Conservation (phyloP, 2,797 vertebrate genomes). For the Acanthiza pusilla region DNA sequence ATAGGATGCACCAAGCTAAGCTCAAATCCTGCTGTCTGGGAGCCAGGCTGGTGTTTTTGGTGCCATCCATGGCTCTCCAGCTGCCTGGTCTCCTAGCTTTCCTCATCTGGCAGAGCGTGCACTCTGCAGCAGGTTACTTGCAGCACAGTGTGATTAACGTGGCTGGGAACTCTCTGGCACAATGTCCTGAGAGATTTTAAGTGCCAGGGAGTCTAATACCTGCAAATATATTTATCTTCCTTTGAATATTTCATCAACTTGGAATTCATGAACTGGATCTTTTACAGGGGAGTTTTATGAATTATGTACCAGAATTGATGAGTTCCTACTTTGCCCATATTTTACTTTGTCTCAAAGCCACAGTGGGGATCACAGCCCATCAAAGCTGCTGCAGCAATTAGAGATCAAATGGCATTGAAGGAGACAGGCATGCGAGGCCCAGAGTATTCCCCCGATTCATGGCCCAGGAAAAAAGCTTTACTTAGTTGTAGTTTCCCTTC, state of each 20-base stretch:
- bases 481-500: not conserved
- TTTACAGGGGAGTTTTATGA: conserved; percentile 64
- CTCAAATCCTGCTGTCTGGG: not conserved
- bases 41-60: not conserved
- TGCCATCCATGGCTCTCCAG: not conserved
- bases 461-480: not conserved
- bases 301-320: conserved; percentile 67
- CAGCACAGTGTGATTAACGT: not conserved
- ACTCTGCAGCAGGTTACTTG: not conserved
- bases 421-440: not conserved
- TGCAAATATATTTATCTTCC: conserved; percentile 67
- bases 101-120: not conserved
- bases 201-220: conserved; percentile 47
- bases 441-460: not conserved
- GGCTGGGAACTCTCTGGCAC: conserved; percentile 19
- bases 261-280: conserved; percentile 61
- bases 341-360: conserved; percentile 42
- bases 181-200: conserved; percentile 46
- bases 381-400: conserved; percentile 29
- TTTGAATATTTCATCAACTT: conserved; percentile 73
- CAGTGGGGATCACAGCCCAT: conserved; percentile 22
- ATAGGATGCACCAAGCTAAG: not conserved
- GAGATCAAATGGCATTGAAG: not conserved
- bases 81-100: not conserved
- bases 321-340: conserved; percentile 41